Conservation (phyloP, 23 tunicate species). For the Styela plicata region DNA sequence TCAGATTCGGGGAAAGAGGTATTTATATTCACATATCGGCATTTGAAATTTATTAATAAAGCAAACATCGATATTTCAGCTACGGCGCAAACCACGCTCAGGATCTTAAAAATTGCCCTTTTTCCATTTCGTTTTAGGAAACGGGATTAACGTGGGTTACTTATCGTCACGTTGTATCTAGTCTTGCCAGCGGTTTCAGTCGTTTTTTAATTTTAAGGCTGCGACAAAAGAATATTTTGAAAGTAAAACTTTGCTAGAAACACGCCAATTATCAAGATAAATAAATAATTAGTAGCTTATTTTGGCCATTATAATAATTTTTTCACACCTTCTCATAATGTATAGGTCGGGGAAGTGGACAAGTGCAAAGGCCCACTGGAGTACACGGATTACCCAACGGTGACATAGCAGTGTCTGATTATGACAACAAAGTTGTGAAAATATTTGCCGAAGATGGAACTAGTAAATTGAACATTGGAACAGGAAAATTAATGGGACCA, state of each 20-base stretch:
- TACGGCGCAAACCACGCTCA: too few species aligned
- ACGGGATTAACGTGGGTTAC: too few species aligned
- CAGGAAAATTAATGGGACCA: slow-evolving; percentile 55
- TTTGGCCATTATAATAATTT: too few species aligned
- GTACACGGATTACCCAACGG: slow-evolving; percentile 28
- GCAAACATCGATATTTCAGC: too few species aligned
- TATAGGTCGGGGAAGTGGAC: slow-evolving; percentile 51
- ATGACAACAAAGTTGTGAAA: slow-evolving; percentile 64
- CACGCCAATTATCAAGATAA: background rate
- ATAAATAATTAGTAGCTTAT: background rate
- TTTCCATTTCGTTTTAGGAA: too few species aligned
- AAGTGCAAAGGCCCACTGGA: slow-evolving; percentile 56
- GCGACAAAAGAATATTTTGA: too few species aligned
- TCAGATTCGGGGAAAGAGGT: slow-evolving; percentile 43
- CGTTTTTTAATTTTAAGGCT: too few species aligned
- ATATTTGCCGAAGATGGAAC: slow-evolving; percentile 40
- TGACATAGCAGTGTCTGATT: slow-evolving; percentile 56
- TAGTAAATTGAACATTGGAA: slow-evolving; percentile 27
- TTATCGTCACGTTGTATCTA: too few species aligned
- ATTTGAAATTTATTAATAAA: too few species aligned
- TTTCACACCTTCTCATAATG: background rate
- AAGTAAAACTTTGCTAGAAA: too few species aligned
- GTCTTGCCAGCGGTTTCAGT: too few species aligned
- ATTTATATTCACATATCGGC: background rate
- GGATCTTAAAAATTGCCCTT: too few species aligned